Base-by-base conservation (phyloP, 2,888 invertebrate genomes). In the Drosophila neonasuta region DNA sequence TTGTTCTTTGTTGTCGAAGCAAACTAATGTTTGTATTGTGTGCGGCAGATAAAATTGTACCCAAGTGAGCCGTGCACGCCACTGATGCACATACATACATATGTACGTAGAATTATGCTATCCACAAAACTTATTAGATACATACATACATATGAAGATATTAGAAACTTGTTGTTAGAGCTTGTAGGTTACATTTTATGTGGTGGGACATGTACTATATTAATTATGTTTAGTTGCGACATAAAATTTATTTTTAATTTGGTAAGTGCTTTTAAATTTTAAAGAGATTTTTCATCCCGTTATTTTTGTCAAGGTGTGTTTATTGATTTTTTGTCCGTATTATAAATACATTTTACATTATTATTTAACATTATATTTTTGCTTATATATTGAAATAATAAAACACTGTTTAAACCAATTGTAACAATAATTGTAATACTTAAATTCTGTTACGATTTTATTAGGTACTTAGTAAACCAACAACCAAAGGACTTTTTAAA, bases 401-500 rank as follows among this genome's bases (percentile, higher is more conserved):
- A 79, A 77, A 78, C 79, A 80, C 67, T 71, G 79, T 72, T 71
- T 5, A 70, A 81, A 79, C 74, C 75, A 68, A 74, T 77, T 61
- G 67, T 78, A 73, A 80, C 67, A 61, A 55, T 72, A 79, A 77
- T 76, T 73, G 68, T 48, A 74, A 68, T 80, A 77, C 74, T 68
- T 73, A 65, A 62, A 60, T 69, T 57, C 69, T 70, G 69, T 71
- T 74, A 50, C 67, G 68, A 56, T 68, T 63, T 65, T 66, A 66
- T 71, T 57, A 87, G 87, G 88, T 87, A 87, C 88, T 79, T 85
- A 78, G 88, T 87, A 81, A 81, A 75, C 61, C 65, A 80, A 82
- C 79, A 77, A 24, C 24, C 68, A 80, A 79, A 30, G n/a, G 30
- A 30, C 29, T 11, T 46, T 17, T 60, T 36, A 36, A n/a, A 36